Evolutionary conservation across 2,113 vertebrate species (phyloP).

Genomic region (Coreoperca whiteheadi): DNA sequence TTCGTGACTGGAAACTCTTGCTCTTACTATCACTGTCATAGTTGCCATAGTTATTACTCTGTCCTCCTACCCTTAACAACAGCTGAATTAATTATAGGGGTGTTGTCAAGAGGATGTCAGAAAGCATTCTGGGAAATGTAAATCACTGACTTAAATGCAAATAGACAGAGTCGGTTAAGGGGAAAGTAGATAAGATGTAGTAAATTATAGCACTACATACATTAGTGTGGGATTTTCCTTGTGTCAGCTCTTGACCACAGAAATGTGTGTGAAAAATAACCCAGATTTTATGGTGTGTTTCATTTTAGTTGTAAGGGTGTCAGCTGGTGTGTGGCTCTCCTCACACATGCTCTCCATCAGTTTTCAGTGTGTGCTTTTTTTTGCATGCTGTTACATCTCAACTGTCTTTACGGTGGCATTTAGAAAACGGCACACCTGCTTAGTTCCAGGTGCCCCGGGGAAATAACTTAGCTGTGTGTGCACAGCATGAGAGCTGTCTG

Average conservation of each 20-base stretch:
- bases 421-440: conserved; percentile 74
- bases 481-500: conserved; percentile 65
- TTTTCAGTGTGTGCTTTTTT: conserved; percentile 15
- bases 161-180: conserved; percentile 30
- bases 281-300: conserved; percentile 77
- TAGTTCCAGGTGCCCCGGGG: conserved; percentile 66
- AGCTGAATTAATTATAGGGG: conserved; percentile 73
- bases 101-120: conserved; percentile 60
- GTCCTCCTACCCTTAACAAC: conserved; percentile 75
- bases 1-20: conserved; percentile 25
- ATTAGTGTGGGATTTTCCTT: conserved; percentile 18
- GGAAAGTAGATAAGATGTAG: conserved; percentile 19
- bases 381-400: conserved; percentile 57
- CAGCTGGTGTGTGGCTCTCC: conserved; percentile 53
- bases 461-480: conserved; percentile 73
- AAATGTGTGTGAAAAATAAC: conserved; percentile 51
- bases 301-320: conserved; percentile 68
- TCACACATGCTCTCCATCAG: conserved; percentile 66
- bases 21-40: conserved; percentile 62
- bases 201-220: conserved; percentile 1
- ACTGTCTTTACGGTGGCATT: conserved; percentile 68
- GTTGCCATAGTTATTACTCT: conserved; percentile 73
- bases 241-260: conserved; percentile 16
- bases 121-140: conserved; percentile 64
- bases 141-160: conserved; percentile 72